Percentiles rank a stretch among this genome's conserved stretches.
phyloP scores from a whole-genome alignment of 2,888 invertebrate species.

The Podotricha telesiphe region DNA sequence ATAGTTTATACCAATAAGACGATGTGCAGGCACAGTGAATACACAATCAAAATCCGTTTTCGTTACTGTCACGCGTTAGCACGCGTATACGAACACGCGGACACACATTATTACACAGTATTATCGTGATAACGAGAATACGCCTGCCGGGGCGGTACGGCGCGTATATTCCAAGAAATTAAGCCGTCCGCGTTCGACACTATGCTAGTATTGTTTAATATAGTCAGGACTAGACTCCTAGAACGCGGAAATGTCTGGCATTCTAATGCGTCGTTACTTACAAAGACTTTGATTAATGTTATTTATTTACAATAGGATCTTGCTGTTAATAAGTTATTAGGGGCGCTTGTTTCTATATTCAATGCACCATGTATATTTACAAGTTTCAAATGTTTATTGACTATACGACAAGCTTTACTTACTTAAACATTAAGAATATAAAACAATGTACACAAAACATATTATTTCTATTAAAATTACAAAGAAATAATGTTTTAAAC shows the following conservation, averaged over 20 bases:
- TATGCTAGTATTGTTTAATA: slow-evolving; percentile 37
- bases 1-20: slow-evolving; percentile 4
- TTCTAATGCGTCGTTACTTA: slow-evolving; percentile 39
- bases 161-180: slow-evolving; percentile 38
- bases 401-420: not conserved
- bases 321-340: slow-evolving; percentile 18
- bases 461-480: not conserved
- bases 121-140: slow-evolving; percentile 26
- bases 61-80: slow-evolving; percentile 21
- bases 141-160: slow-evolving; percentile 18
- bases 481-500: not conserved
- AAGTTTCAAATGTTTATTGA: not conserved
- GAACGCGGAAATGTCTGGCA: slow-evolving; percentile 41
- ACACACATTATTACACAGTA: slow-evolving; percentile 26
- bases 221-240: slow-evolving; percentile 27
- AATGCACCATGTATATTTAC: not conserved
- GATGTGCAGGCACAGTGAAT: slow-evolving; percentile 5
- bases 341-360: slow-evolving; percentile 15
- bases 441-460: too few relatives aligned
- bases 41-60: slow-evolving; percentile 24
- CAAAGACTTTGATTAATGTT: slow-evolving; percentile 39
- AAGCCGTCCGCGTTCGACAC: slow-evolving; percentile 30
- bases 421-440: too few relatives aligned
- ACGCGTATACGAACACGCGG: slow-evolving; percentile 19
- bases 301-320: slow-evolving; percentile 33